Percentiles rank a stretch among this genome's conserved stretches.
phyloP scores from a whole-genome alignment of 2,888 invertebrate species.

The Parnassius apollo region DNA sequence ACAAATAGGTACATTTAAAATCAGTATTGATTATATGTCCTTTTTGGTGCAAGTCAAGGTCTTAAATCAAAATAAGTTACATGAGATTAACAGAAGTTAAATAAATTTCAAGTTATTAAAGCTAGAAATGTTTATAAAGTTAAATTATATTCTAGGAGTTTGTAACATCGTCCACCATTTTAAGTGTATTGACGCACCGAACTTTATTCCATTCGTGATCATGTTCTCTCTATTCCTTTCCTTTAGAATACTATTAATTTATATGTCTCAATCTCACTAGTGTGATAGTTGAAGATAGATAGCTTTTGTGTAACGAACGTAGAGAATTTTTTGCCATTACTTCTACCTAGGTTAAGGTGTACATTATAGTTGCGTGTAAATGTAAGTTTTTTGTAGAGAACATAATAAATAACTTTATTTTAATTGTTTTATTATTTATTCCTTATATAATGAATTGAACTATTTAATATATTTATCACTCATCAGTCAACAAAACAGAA shows the following conservation, averaged over 20 bases:
- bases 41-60: too few relatives aligned
- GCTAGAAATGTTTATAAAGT: too few relatives aligned
- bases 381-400: slow-evolving; percentile 73
- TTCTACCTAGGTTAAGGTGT: slow-evolving; percentile 78
- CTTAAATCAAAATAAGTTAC: too few relatives aligned
- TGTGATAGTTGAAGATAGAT: slow-evolving; percentile 55
- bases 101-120: too few relatives aligned
- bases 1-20: too few relatives aligned
- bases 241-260: slow-evolving; percentile 68
- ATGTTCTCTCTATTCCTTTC: slow-evolving; percentile 57
- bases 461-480: neutral
- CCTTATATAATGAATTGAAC: neutral
- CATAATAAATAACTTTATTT: slow-evolving; percentile 59
- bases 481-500: too few relatives aligned
- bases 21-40: too few relatives aligned
- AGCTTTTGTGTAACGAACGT: slow-evolving; percentile 51
- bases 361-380: slow-evolving; percentile 76
- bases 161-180: slow-evolving; percentile 1
- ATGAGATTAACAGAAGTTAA: too few relatives aligned
- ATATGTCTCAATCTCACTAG: slow-evolving; percentile 55
- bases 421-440: slow-evolving; percentile 24
- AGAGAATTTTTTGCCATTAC: slow-evolving; percentile 76
- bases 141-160: too few relatives aligned
- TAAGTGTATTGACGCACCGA: neutral
- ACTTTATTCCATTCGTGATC: slow-evolving; percentile 22